A percentile compares a stretch with the other conserved stretches of the same genome.
These are phyloP conservation scores for Drosophila lini DNA, from an alignment of 1,140 invertebrate genomes.

Conservation along the genomic window DNA sequence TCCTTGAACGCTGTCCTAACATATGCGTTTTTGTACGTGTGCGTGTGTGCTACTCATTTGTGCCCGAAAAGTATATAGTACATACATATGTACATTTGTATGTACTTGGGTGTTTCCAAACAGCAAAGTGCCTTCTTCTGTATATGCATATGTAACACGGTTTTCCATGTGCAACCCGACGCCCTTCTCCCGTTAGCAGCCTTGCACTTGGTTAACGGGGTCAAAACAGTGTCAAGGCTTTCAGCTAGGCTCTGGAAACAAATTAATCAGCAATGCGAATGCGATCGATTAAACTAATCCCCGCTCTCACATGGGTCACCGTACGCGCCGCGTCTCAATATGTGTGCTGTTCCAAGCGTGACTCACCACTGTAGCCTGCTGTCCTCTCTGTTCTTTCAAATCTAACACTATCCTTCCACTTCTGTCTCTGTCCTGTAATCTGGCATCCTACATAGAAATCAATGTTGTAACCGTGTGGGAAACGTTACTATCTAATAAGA, in stretches of 20 bases:
- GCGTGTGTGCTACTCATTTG: conserved; percentile 11
- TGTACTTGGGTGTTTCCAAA: conserved; percentile 34
- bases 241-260: conserved; percentile 33
- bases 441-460: conserved; percentile 11
- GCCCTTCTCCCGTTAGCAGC: neutral
- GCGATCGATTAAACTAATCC: conserved; percentile 45
- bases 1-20: neutral
- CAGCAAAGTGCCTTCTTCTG: conserved; percentile 5
- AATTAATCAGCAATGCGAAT: conserved; percentile 43
- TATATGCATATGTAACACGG: conserved; percentile 9
- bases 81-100: conserved; percentile 1
- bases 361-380: conserved; percentile 28
- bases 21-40: conserved; percentile 20
- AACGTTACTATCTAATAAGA: conserved; percentile 11
- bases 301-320: conserved; percentile 3
- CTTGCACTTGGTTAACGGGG: conserved; percentile 31
- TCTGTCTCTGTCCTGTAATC: conserved; percentile 36
- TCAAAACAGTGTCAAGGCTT: conserved; percentile 40
- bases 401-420: conserved; percentile 17
- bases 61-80: conserved; percentile 13
- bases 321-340: conserved; percentile 2
- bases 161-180: neutral
- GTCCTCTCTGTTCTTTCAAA: conserved; percentile 12
- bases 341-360: conserved; percentile 10
- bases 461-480: conserved; percentile 45